These are phyloP conservation scores for Octodon degus DNA, from an alignment of 2,113 vertebrate genomes.

Conservation along the genomic window DNA sequence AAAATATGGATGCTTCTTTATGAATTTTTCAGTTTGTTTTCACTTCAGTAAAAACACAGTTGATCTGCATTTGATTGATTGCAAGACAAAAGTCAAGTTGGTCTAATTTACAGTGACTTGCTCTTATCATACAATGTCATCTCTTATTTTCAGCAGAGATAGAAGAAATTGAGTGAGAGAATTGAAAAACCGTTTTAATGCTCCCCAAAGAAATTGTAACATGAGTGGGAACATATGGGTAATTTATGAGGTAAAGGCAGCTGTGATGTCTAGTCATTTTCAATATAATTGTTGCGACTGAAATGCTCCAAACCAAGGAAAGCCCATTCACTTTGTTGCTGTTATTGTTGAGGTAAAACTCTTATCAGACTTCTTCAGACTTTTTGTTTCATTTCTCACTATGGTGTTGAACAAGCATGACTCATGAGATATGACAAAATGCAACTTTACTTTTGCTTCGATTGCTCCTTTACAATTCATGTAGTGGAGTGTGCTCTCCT, in stretches of 20 bases:
- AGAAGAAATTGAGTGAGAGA: slow-evolving; percentile 76
- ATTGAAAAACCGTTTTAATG: slow-evolving; percentile 69
- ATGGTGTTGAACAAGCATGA: not conserved
- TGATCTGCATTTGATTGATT: slow-evolving; percentile 52
- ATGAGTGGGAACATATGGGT: slow-evolving; percentile 53
- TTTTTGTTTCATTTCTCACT: slow-evolving; percentile 52
- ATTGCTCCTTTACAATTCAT: slow-evolving; percentile 30
- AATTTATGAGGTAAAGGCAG: slow-evolving; percentile 62
- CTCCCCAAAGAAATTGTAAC: slow-evolving; percentile 66
- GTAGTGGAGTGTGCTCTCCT: not conserved
- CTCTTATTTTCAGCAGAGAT: slow-evolving; percentile 77
- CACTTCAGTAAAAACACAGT: not conserved
- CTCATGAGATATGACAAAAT: slow-evolving; percentile 34
- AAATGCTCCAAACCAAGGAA: slow-evolving; percentile 57
- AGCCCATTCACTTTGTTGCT: not conserved
- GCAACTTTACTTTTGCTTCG: not conserved
- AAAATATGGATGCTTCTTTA: slow-evolving; percentile 47
- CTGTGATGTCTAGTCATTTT: not conserved
- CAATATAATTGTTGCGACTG: slow-evolving; percentile 30
- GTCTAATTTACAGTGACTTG: slow-evolving; percentile 80
- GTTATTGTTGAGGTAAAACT: slow-evolving; percentile 8
- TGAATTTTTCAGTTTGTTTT: slow-evolving; percentile 58
- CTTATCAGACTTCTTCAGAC: slow-evolving; percentile 29
- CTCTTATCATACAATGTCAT: slow-evolving; percentile 74
- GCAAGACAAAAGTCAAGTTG: slow-evolving; percentile 42